Percentiles rank a stretch among this genome's conserved stretches.
These are phyloP conservation scores for Fundulus diaphanus DNA, from an alignment of 2,797 vertebrate genomes.

Conservation along the genomic window DNA sequence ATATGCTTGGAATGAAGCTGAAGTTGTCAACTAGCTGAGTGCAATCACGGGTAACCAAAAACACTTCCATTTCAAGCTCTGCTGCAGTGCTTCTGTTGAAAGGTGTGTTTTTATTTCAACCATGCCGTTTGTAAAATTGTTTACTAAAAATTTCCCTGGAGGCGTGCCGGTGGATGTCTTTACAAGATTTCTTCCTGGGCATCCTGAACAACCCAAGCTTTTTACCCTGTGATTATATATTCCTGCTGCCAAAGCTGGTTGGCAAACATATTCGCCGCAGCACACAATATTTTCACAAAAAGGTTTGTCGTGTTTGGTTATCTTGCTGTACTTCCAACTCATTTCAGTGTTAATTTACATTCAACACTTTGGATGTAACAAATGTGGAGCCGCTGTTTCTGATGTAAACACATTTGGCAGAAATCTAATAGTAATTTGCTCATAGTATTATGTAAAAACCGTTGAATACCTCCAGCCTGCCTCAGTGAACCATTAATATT, in stretches of 20 bases:
- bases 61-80: neutral
- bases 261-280: neutral
- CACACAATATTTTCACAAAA: neutral
- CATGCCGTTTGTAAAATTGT: neutral
- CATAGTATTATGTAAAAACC: neutral
- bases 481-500: slow-evolving; percentile 16
- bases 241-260: neutral
- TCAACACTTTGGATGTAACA: neutral
- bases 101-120: neutral
- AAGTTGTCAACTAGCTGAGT: neutral
- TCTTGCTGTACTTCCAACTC: neutral
- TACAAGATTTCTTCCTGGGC: neutral
- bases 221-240: neutral
- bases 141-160: neutral
- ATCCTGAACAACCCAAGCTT: neutral
- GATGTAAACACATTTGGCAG: slow-evolving; percentile 7
- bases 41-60: neutral
- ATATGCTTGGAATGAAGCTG: neutral
- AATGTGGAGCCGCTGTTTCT: neutral
- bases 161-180: neutral
- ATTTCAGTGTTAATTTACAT: neutral
- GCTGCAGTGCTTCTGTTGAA: neutral
- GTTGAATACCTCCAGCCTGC: slow-evolving; percentile 2
- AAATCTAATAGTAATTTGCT: neutral
- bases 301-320: neutral